Conservation (phyloP, 2,888 invertebrate species). For the Callyntrura guangdongensis region DNA sequence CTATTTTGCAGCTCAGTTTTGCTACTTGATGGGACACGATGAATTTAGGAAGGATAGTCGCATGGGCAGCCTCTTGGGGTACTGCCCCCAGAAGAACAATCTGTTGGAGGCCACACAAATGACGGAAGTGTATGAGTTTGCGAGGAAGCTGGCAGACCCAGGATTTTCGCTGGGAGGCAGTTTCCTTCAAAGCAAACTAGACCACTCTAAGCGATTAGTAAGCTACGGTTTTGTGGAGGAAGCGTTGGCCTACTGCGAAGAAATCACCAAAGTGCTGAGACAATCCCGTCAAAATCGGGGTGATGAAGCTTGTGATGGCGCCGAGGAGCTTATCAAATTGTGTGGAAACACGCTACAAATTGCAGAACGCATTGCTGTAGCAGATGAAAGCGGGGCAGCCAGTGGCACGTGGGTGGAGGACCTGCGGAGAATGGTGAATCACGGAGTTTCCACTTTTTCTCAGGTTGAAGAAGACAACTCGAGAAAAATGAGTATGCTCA, state of each 20-base stretch:
- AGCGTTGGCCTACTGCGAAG: conserved; percentile 94
- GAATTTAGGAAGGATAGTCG: conserved; percentile 86
- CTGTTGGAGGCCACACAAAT: conserved; percentile 93
- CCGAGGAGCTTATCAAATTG: conserved; percentile 60
- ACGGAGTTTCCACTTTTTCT: no score
- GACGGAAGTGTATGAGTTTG: conserved; percentile 98
- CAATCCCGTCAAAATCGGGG: conserved; percentile 11
- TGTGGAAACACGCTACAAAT: conserved; percentile 78
- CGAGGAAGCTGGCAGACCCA: conserved; percentile 92
- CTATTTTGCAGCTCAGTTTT: conserved; percentile 97
- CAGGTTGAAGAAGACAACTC: neutral
- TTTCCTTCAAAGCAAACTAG: conserved; percentile 88
- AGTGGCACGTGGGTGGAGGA: conserved; percentile 71
- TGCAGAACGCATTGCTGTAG: conserved; percentile 79
- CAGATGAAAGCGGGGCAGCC: conserved; percentile 65
- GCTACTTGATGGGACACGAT: conserved; percentile 95
- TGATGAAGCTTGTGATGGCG: neutral
- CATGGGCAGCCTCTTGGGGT: conserved; percentile 90
- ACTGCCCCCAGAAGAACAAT: conserved; percentile 91
- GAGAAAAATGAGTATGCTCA: conserved; percentile 53
- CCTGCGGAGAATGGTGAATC: conserved; percentile 54
- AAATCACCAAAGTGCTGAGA: conserved; percentile 88
- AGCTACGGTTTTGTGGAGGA: conserved; percentile 93
- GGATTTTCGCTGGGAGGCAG: conserved; percentile 89
- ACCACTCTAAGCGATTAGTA: conserved; percentile 92